These are phyloP conservation scores for Sprattus sprattus DNA, from an alignment of 2,113 vertebrate species.

Conservation along the genomic window DNA sequence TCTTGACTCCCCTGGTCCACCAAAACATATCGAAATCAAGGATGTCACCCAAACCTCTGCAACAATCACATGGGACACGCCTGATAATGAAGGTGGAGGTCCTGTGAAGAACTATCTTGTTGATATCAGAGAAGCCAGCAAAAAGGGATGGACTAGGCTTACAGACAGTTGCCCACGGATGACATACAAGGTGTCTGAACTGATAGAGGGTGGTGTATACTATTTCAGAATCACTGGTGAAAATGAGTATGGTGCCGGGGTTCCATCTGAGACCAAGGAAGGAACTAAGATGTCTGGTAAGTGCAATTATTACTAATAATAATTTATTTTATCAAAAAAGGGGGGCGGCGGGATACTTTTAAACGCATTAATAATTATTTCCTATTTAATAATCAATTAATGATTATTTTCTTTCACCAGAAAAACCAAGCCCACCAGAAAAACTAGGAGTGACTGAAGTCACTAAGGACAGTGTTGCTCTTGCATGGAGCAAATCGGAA, in stretches of 20 bases:
- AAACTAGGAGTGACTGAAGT: conserved; percentile 88
- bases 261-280: conserved; percentile 86
- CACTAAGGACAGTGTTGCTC: conserved; percentile 87
- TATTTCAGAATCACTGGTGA: conserved; percentile 94
- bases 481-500: conserved; percentile 93
- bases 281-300: conserved; percentile 95
- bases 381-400: conserved; percentile 16
- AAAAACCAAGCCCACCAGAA: conserved; percentile 95
- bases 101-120: conserved; percentile 93
- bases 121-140: conserved; percentile 95
- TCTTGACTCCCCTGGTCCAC: conserved; percentile 92
- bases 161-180: conserved; percentile 89
- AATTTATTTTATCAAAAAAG: too few relatives aligned
- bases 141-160: conserved; percentile 93
- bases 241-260: conserved; percentile 91
- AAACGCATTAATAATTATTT: background rate
- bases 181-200: conserved; percentile 85
- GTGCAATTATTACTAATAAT: background rate
- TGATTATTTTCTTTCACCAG: conserved; percentile 58
- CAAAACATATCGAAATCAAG: conserved; percentile 76
- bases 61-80: conserved; percentile 89
- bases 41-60: conserved; percentile 89
- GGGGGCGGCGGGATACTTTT: too few relatives aligned
- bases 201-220: conserved; percentile 90
- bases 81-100: conserved; percentile 95